Evolutionary conservation across 2,888 invertebrate genomes (phyloP), one percentile per base, ranked within the genome.

Genomic region (Alloscopus bannaensis): DNA sequence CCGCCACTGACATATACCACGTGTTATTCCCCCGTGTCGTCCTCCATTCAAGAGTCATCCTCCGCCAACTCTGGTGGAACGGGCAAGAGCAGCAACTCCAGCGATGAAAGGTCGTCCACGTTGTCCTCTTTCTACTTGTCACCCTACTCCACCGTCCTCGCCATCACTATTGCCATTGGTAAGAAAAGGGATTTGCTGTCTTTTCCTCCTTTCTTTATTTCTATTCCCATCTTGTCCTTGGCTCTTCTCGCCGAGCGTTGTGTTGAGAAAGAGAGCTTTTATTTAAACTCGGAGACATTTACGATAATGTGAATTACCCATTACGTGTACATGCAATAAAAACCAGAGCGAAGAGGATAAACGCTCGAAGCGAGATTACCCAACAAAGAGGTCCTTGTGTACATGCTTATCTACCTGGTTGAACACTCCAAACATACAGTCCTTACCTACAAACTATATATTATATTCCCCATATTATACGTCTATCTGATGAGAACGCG

Each of bases 111-210:
- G 50, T 65, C 69, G 13, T 80, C 83, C 40, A 62, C 68, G 11
- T 47, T 84, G 66, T 79, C 82, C 36, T 82, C 86, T 36, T 83
- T 83, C 70, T 96, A 77, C 62, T 70, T 95, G 87, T 95, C 95
- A 0, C 95, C 95, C 0, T 97, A 97, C 87, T 95, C 95, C 0
- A 96, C 96, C 2, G 96, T 96, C 4, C 89, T 97, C 13, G 95
- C 95, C 88, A 95, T 96, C 0, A 97, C 96, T 20, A 96, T 98
- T 86, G 97, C 97, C 65, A 80, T 82, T 28, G 83, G 83, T 83
- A 82, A 72, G 81, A 18, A 47, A 31, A 55, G 3, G 29, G 45
- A 45, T 45, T 59, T 59, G 1, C 36, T 59, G 8, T n/a, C n/a
- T 20, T 36, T 31, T 31, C 18, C 59, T 13, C 18, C n/a, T 59